Evolutionary conservation across 2,113 vertebrate species (phyloP).

Genomic region (Morphnarchus princeps): DNA sequence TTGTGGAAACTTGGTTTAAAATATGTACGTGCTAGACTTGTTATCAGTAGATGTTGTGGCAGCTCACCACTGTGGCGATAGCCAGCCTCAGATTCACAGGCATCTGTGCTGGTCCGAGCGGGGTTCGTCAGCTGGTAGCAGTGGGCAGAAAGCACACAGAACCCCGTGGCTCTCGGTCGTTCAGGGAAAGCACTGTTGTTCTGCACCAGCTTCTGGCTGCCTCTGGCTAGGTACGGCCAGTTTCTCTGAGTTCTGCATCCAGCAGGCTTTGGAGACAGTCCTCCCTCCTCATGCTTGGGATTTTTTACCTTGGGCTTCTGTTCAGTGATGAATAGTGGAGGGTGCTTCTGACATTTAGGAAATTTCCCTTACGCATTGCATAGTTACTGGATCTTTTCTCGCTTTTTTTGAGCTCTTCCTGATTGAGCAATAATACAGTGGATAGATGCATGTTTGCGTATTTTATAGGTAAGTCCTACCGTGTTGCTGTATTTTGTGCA

Average conservation of each 20-base stretch:
- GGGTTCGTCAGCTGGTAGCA: neutral
- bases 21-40: accelerated
- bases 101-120: accelerated
- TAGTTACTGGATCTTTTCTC: neutral
- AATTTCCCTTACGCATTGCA: neutral
- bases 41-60: neutral
- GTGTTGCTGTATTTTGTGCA: neutral
- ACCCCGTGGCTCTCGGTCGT: accelerated
- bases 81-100: neutral
- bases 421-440: neutral
- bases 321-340: accelerated
- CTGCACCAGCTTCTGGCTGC: neutral
- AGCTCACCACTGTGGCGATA: neutral
- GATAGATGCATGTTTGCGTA: neutral
- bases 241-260: neutral
- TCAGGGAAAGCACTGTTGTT: accelerated
- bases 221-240: too few species aligned
- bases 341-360: neutral
- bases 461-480: neutral
- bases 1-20: neutral
- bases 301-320: neutral
- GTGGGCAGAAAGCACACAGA: neutral
- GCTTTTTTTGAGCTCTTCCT: neutral
- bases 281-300: neutral
- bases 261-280: neutral